Base-by-base conservation (phyloP, 2,797 vertebrate species). In the Erpetoichthys calabaricus region DNA sequence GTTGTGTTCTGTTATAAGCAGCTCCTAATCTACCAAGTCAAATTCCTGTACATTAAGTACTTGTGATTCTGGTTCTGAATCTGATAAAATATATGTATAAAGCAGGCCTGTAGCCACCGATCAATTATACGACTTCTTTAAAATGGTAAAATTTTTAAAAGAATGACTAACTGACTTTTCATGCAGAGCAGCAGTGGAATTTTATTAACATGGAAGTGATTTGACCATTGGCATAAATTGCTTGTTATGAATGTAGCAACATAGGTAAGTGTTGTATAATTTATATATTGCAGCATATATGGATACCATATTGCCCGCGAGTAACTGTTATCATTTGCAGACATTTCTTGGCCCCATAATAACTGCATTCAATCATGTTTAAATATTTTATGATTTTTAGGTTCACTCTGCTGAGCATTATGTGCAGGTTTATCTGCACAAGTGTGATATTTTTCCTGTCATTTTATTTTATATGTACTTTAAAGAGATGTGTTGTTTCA, bases 351-450 rank as follows among this genome's bases (percentile, higher is more conserved):
- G 41, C 45, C 53, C 45, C 41, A 51, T 60, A 47, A 55, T 55
- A 60, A 60, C 51, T 9, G 50, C 45, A 63, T 57, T 60, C 57
- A 56, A 52, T 56, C 47, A 51, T 45, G 51, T 60, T 51, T 57
- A 57, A 60, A 63, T 60, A 63, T 55, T 63, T 63, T 51, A 63
- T 63, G 56, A 57, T 55, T 63, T 63, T 60, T 55, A 57, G 51
- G 50, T 63, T 55, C 45, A 57, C 7, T 63, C 49, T 52, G 54
- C 58, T 57, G 46, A 54, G 5, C 45, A 57, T 42, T 55, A 57
- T 63, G 49, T 59, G 45, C 45, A 42, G 42, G 25, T 25, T 25
- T 25, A 25, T 25, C 25, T 25, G 25, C 25, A 25, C 25, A 25
- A 25, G 25, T 25, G 25, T 25, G 25, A 25, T 25, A 25, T 25